These are phyloP conservation scores for Threskiornis aethiopicus DNA, from an alignment of 2,797 vertebrate species.

Conservation along the genomic window DNA sequence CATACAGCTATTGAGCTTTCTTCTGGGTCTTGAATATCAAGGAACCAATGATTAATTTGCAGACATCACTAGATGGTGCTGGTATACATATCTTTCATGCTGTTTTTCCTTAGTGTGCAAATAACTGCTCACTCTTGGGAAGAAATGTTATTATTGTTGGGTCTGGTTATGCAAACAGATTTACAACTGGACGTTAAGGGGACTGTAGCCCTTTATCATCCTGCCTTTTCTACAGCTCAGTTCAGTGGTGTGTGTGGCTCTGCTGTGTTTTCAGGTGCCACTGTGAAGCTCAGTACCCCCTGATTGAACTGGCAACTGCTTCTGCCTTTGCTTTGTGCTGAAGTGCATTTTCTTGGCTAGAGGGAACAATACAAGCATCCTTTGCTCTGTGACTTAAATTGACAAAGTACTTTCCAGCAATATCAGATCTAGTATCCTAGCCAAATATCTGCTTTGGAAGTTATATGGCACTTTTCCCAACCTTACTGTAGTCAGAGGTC, in stretches of 20 bases:
- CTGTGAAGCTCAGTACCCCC: background rate
- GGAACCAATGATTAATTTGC: background rate
- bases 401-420: background rate
- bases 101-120: background rate
- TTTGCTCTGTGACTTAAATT: background rate
- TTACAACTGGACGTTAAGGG: background rate
- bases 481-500: background rate
- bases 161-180: background rate
- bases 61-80: background rate
- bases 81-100: background rate
- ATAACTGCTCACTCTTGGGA: background rate
- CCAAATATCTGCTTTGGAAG: background rate
- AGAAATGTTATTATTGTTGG: background rate
- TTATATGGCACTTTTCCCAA: background rate
- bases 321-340: background rate
- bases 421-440: background rate
- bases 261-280: background rate
- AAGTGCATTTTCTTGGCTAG: background rate
- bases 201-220: background rate
- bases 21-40: background rate
- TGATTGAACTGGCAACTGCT: background rate
- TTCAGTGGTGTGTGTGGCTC: background rate
- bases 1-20: background rate
- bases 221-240: background rate
- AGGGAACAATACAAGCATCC: background rate